Percentiles rank a stretch among this genome's conserved stretches.
Conservation (phyloP, 2,888 invertebrate genomes). For the Nymphalis c-album region DNA sequence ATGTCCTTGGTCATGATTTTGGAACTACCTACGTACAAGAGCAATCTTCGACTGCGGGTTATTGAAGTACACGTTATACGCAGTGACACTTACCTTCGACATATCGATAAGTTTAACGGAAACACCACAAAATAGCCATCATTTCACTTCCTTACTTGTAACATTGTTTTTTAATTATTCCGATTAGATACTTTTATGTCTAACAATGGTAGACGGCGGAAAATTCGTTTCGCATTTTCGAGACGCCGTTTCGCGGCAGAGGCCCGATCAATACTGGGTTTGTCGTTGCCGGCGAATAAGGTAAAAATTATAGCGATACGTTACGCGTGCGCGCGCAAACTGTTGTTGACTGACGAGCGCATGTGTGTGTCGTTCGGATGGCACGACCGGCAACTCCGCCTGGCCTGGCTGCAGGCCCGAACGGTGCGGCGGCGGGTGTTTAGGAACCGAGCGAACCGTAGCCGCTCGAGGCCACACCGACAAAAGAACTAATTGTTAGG, state of each 20-base stretch:
- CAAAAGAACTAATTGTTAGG: constrained; percentile 37
- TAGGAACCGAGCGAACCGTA: constrained; percentile 40
- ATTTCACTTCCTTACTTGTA: constrained; percentile 56
- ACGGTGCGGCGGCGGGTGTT: not conserved
- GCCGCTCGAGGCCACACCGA: constrained; percentile 42
- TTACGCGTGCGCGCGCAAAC: constrained; percentile 73
- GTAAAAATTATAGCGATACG: constrained; percentile 63
- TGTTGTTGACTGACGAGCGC: constrained; percentile 73
- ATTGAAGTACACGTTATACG: constrained; percentile 40
- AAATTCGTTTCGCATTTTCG: constrained; percentile 62
- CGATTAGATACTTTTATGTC: constrained; percentile 40
- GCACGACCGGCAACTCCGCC: constrained; percentile 46
- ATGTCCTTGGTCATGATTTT: constrained; percentile 55
- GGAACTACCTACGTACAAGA: constrained; percentile 64
- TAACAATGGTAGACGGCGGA: constrained; percentile 57
- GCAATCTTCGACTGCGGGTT: constrained; percentile 44
- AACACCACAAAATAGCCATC: constrained; percentile 50
- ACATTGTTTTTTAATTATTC: constrained; percentile 32
- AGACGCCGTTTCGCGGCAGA: constrained; percentile 66
- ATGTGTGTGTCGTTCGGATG: constrained; percentile 54
- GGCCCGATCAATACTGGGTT: constrained; percentile 75
- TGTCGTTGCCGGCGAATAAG: constrained; percentile 64
- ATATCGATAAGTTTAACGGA: constrained; percentile 56
- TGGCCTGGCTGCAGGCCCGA: constrained; percentile 18
- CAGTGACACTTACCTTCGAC: constrained; percentile 70